Evolutionary conservation across 2,797 vertebrate genomes (phyloP), one percentile per base, ranked within the genome.

Genomic region (Crenuchus spilurus): DNA sequence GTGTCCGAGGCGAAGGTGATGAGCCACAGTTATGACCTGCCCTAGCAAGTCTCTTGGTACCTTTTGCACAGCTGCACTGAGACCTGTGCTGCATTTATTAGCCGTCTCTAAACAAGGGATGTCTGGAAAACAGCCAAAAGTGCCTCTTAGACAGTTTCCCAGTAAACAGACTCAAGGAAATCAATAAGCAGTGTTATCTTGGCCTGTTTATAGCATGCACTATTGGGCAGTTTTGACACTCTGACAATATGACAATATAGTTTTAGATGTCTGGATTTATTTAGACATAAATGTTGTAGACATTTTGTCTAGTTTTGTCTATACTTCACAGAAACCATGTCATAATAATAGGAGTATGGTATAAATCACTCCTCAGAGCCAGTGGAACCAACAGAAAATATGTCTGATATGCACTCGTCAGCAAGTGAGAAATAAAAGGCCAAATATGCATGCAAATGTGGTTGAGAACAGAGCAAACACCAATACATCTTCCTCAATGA

Each of bases 51-150:
- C 70, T 61, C 58, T 54, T 13, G 28, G 48, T 35, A 35, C 22
- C 68, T 28, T 63, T 48, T 75, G 57, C 60, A 46, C 66, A 54
- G 68, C 35, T 63, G 67, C 62, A 71, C 18, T 28, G 30, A 61
- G 55, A 54, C 39, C 57, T 79, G 70, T 33, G 68, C 49, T 71
- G 70, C 55, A 71, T 74, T 42, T 70, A 79, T 71, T 55, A 74
- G 55, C 6, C 37, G 66, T 61, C 28, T 73, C 46, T 16, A 58
- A 75, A 65, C 52, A 74, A 71, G 64, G 11, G 49, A 70, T 37
- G 14, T 30, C 18, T 73, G 71, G 74, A 79, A 79, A 64, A 71
- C 35, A 76, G 67, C 77, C 77, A 74, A 74, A 72, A 72, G 61
- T 52, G n/a, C 66, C 67, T 71, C 60, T 44, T 30, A 61, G 65